Percentiles rank a stretch among this genome's conserved stretches.
phyloP scores from a whole-genome alignment of 2,888 invertebrate species.

The Heliconius cydno region DNA sequence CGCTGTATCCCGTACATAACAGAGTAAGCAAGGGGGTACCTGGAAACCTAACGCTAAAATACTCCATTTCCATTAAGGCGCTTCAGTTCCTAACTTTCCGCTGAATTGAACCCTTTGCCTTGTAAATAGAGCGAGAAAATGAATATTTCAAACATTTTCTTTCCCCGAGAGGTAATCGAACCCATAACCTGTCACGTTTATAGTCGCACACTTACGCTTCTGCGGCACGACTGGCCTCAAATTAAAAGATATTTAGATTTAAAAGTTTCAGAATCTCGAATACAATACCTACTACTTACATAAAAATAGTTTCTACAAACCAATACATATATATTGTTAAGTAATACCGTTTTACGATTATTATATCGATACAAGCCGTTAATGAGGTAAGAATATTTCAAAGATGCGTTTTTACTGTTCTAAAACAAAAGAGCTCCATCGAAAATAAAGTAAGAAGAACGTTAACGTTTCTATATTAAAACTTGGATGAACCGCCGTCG shows the following conservation, averaged over 20 bases:
- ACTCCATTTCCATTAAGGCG: no score
- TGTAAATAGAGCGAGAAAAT: no score
- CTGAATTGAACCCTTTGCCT: no score
- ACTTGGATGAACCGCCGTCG: conserved; percentile 56
- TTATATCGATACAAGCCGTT: conserved; percentile 34
- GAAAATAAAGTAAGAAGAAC: conserved; percentile 71
- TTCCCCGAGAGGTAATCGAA: no score
- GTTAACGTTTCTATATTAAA: conserved; percentile 73
- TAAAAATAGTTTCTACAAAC: conserved; percentile 28
- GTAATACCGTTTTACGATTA: conserved; percentile 42
- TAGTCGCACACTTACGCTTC: no score
- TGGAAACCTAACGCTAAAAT: no score
- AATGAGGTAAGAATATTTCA: conserved; percentile 37
- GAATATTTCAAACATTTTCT: no score
- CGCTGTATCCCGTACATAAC: no score
- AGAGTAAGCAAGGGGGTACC: no score
- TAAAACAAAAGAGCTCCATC: conserved; percentile 69
- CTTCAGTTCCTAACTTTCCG: no score
- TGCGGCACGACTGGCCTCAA: neutral
- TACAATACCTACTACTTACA: conserved; percentile 1
- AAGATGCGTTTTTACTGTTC: conserved; percentile 42
- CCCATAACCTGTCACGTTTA: no score
- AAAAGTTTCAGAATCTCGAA: neutral
- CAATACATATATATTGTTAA: conserved; percentile 31
- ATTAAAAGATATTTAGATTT: neutral